Base-by-base conservation (phyloP, 1,140 invertebrate genomes). In the Mamestra configurata region DNA sequence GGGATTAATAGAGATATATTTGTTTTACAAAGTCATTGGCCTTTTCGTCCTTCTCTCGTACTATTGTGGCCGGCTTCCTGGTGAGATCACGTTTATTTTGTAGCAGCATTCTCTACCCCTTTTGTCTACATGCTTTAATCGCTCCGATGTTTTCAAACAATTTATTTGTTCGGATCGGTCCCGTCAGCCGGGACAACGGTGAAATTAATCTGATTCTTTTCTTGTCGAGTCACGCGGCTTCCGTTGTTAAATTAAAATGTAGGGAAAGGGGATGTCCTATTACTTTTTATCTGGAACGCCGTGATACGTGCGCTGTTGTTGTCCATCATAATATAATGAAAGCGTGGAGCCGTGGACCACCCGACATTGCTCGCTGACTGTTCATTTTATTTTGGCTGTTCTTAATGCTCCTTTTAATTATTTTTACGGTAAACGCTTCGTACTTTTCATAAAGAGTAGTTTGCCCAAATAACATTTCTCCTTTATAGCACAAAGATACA, bases 211-310 rank as follows among this genome's bases (percentile, higher is more conserved):
- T 86, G 87, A 86, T 88, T 87, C 87, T 82, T 87, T 91, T 91
- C 86, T 85, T 87, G 93, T 77, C 79, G 79, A 91, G 89, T 94
- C 93, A 94, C 89, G 87, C 82, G 82, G 91, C 91, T 93, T 93
- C 93, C 93, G 93, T 90, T 89, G 84, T 90, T 90, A 88, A 88
- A 90, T 92, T 90, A 89, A 91, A 92, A 90, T 84, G 83, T 88
- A 81, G 82, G 75, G 77, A 85, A 84, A 86, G 84, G 86, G 88
- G 85, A 86, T 88, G 83, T 86, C 79, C 85, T 84, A 85, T 87
- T 84, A 77, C 77, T 84, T 84, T 89, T 88, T 88, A 84, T 87
- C 81, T 82, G 59, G 71, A 80, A 71, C 78, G 35, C 68, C 43
- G 79, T 79, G 79, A 84, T 79, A 80, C 80, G 79, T 77, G 59